phyloP scores from a whole-genome alignment of 2,888 invertebrate genomes.

The Stenchaetothrips biformis region DNA sequence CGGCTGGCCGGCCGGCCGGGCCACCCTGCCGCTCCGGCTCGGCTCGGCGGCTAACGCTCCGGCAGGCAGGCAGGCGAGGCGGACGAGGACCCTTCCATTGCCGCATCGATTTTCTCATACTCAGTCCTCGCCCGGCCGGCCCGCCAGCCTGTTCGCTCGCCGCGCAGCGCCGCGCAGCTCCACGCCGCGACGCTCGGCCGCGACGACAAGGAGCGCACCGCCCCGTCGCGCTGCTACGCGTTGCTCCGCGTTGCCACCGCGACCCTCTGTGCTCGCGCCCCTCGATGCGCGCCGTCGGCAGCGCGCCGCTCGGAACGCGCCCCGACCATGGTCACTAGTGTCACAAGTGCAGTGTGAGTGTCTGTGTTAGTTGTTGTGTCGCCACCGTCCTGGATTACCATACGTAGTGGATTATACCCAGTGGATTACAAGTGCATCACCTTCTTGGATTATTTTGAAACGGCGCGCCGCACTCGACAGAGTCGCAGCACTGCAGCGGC shows the following conservation, averaged over 20 bases:
- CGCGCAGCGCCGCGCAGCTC: background rate
- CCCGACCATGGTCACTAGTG: slow-evolving; percentile 22
- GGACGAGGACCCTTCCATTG: no score
- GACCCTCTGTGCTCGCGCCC: background rate
- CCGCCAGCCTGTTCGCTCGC: background rate
- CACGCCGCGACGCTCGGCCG: background rate
- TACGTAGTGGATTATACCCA: background rate
- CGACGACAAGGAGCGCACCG: background rate
- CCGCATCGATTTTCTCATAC: slow-evolving; percentile 24
- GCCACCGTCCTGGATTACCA: background rate
- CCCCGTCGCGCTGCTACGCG: background rate
- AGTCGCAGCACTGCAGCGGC: background rate
- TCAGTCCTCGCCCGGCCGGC: slow-evolving; percentile 13
- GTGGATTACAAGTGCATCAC: background rate
- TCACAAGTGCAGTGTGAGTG: slow-evolving; percentile 12
- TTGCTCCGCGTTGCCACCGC: no score
- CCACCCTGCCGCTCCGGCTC: background rate
- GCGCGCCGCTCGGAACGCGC: background rate
- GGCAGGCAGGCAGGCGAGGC: background rate
- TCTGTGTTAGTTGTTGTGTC: background rate
- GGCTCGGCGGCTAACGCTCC: background rate
- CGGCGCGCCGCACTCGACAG: no score
- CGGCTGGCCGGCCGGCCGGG: background rate
- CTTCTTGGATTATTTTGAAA: background rate
- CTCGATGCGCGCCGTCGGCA: background rate